These are phyloP conservation scores for Amphimallon solstitiale DNA, from an alignment of 2,888 invertebrate species.

Conservation along the genomic window DNA sequence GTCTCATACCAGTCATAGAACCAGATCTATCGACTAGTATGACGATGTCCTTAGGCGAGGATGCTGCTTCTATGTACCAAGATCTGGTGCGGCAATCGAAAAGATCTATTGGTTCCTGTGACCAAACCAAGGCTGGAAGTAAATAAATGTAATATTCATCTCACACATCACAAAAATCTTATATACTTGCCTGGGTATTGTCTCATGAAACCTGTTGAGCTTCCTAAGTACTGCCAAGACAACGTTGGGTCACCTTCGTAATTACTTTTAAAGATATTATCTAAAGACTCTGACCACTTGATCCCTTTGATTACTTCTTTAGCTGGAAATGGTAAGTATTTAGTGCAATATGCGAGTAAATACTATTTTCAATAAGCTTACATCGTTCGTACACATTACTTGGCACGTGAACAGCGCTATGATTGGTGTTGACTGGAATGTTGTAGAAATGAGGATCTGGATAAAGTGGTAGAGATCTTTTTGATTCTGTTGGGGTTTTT, in stretches of 20 bases:
- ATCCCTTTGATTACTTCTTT: constrained; percentile 90
- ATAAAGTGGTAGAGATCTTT: constrained; percentile 67
- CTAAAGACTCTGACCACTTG: constrained; percentile 94
- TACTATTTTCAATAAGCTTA: constrained; percentile 59
- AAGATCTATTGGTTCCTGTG: constrained; percentile 82
- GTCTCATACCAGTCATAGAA: constrained; percentile 74
- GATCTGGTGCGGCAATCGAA: constrained; percentile 94
- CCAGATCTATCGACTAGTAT: constrained; percentile 76
- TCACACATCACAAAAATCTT: not conserved
- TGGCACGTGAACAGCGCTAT: constrained; percentile 93
- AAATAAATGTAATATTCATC: not conserved
- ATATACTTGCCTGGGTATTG: constrained; percentile 85
- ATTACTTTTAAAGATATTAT: constrained; percentile 88
- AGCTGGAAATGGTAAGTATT: constrained; percentile 65
- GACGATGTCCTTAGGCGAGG: constrained; percentile 93
- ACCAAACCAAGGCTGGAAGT: constrained; percentile 79
- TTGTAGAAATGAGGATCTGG: constrained; percentile 82
- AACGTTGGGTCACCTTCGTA: constrained; percentile 86
- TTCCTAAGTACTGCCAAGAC: constrained; percentile 99
- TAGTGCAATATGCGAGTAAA: not conserved
- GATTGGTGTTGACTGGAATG: constrained; percentile 78
- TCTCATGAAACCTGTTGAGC: constrained; percentile 95
- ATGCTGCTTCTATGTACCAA: constrained; percentile 98
- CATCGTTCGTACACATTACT: constrained; percentile 94
- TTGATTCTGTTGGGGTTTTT: constrained; percentile 70